Evolutionary conservation across 1,140 invertebrate genomes (phyloP).

Genomic region (Psilanteris sp.): DNA sequence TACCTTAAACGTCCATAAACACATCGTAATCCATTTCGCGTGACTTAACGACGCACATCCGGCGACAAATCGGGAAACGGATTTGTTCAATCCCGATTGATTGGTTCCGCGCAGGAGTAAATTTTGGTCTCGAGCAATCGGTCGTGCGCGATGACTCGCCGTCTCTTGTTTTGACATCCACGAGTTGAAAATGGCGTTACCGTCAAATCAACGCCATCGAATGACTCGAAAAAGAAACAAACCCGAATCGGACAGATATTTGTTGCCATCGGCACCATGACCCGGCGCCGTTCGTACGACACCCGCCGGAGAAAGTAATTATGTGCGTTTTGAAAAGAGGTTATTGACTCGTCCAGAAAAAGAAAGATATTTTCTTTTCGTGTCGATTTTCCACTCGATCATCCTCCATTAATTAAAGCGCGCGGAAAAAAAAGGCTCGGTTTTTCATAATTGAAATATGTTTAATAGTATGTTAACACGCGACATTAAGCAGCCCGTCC

Average conservation of each 20-base stretch:
- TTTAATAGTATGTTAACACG: constrained; percentile 31
- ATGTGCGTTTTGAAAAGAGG: constrained; percentile 39
- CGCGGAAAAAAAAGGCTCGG: neutral
- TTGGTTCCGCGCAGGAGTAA: too few species aligned
- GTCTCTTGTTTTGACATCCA: too few species aligned
- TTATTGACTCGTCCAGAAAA: constrained; percentile 21
- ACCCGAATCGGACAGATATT: constrained; percentile 43
- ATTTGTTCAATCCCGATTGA: too few species aligned
- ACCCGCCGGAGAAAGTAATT: constrained; percentile 54
- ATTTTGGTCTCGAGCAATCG: too few species aligned
- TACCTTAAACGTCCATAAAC: too few species aligned
- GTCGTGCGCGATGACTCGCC: too few species aligned
- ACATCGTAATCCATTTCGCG: too few species aligned
- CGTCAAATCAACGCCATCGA: too few species aligned
- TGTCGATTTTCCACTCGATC: constrained; percentile 10
- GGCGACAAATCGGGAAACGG: too few species aligned
- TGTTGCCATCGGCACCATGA: constrained; percentile 50
- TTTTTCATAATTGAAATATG: constrained; percentile 31
- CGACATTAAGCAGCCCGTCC: constrained; percentile 18
- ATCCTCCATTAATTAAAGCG: constrained; percentile 1
- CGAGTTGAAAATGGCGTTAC: too few species aligned
- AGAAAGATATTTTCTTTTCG: neutral
- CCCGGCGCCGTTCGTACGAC: constrained; percentile 28
- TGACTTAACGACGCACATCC: too few species aligned
- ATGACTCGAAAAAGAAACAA: constrained; percentile 21